phyloP scores from a whole-genome alignment of 2,888 invertebrate genomes.

The Pyrrhosoma nymphula region DNA sequence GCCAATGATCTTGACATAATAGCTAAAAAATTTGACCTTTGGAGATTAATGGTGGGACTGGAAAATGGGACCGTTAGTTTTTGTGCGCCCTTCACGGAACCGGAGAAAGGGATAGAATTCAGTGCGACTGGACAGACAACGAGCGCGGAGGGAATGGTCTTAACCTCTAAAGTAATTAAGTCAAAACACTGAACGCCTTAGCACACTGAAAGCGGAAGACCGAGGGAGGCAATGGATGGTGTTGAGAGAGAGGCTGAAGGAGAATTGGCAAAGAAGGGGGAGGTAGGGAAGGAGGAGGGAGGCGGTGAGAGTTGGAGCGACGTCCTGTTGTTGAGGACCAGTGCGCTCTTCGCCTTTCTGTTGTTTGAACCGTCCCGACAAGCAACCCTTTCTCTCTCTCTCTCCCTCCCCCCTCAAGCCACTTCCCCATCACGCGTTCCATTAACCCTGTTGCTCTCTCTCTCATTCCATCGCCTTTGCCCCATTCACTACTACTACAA shows the following conservation, averaged over 20 bases:
- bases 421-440: background rate
- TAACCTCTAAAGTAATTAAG: background rate
- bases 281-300: background rate
- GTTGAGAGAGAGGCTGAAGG: background rate
- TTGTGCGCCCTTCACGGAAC: background rate
- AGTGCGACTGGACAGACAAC: background rate
- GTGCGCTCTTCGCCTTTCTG: background rate
- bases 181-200: background rate
- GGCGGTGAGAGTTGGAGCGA: background rate
- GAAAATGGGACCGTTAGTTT: background rate
- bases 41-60: background rate
- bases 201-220: background rate
- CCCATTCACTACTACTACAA: background rate
- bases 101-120: background rate
- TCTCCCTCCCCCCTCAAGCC: too few relatives aligned
- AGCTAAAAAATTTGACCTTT: background rate
- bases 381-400: background rate
- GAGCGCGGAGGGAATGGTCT: background rate
- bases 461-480: background rate
- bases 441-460: background rate
- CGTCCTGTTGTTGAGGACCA: background rate
- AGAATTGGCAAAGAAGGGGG: background rate
- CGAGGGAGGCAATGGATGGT: background rate
- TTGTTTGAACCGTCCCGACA: conserved; percentile 8
- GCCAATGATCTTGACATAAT: too few relatives aligned